Conservation (phyloP, 37 sponge, comb jelly and placozoan genomes). For the Axinella damicornis region DNA sequence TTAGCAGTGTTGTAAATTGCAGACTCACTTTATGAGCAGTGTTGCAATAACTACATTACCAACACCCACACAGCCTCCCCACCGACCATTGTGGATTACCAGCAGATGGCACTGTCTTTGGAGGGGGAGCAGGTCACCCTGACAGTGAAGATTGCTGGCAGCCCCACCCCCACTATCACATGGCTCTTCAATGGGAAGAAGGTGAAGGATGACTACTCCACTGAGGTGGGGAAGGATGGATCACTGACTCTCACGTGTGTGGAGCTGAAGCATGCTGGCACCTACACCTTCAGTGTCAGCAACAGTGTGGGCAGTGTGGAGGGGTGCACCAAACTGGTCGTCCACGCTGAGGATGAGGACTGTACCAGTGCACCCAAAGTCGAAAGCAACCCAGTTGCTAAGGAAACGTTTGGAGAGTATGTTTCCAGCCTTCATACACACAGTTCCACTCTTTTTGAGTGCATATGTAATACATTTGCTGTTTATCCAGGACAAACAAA, state of each 20-base stretch:
- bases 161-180: conserved; percentile 29
- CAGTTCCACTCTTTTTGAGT: too few species aligned
- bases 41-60: too few species aligned
- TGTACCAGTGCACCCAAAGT: not conserved
- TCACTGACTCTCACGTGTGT: conserved; percentile 3
- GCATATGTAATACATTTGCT: too few species aligned
- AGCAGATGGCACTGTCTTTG: not conserved
- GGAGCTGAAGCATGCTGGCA: conserved; percentile 15
- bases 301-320: conserved; percentile 38
- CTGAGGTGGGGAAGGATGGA: conserved; percentile 12
- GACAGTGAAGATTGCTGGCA: conserved; percentile 20
- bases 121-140: conserved; percentile 42
- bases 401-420: conserved; percentile 35
- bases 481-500: too few species aligned
- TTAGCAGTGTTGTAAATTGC: too few species aligned
- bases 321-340: conserved; percentile 31
- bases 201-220: conserved; percentile 5
- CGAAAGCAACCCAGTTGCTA: not conserved
- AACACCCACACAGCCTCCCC: not conserved
- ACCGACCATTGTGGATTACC: conserved; percentile 21
- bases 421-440: conserved; percentile 17
- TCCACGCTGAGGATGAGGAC: conserved; percentile 13
- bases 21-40: too few species aligned
- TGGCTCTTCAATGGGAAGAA: conserved; percentile 33
- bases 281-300: conserved; percentile 43